Evolutionary conservation across 2,113 vertebrate species (phyloP), one percentile per base, ranked within the genome.

Genomic region (Apaloderma vittatum): DNA sequence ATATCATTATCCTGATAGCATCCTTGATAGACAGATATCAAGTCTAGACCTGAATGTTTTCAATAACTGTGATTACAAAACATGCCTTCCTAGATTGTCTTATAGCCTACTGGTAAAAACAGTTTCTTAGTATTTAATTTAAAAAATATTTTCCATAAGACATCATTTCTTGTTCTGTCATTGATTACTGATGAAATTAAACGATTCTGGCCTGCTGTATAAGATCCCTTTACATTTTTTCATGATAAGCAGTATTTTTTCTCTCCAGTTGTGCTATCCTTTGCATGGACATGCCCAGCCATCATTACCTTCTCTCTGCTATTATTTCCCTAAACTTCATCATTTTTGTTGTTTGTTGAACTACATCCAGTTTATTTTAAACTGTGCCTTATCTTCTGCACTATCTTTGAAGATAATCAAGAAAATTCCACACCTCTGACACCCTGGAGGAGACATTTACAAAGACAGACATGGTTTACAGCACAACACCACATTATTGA

Each of bases 301-400:
- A 49, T 94, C 81, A 80, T 86, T 94, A 93, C 65, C 20, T 92
- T 88, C 79, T 78, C 66, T 57, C 59, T 78, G 71, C 63, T 88
- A 93, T 84, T 86, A 92, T 84, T 93, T 97, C 90, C 92, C 78
- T 92, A 86, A 95, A 91, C 89, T 88, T 58, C 26, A 90, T 90
- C 24, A 57, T 82, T 94, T 95, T 82, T 87, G 63, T 86, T 94
- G 57, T 83, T 91, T 90, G 89, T 54, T 94, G 96, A 95, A 96
- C 68, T 95, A 61, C 27, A 65, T 81, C 65, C 92, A 92, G 70
- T 71, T 65, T 83, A 89, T 95, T 96, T 95, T 78, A 84, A 91
- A 82, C 27, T 34, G 29, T 54, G 67, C 17, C 34, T 82, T 86
- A 96, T 80, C 88, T 77, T 80, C 88, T 57, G 54, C 59, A 18